phyloP scores from a whole-genome alignment of 2,113 vertebrate genomes.

The Poeciliopsis occidentalis region DNA sequence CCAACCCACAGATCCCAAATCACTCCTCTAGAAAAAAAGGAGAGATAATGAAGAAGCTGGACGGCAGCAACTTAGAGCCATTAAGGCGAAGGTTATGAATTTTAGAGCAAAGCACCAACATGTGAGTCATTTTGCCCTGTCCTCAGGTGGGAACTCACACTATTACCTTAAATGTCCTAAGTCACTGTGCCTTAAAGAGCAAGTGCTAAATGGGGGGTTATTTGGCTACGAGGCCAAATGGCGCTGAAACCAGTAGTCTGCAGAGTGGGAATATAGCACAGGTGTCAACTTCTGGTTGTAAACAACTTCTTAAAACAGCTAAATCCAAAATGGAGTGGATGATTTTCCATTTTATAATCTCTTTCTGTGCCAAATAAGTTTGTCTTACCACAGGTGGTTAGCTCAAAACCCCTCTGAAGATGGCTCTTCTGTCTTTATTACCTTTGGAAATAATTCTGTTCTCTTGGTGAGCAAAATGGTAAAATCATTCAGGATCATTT shows the following conservation, averaged over 20 bases:
- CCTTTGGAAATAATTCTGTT: background rate
- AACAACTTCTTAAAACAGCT: background rate
- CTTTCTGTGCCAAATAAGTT: background rate
- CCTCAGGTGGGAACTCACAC: constrained; percentile 41
- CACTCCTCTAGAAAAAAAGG: constrained; percentile 52
- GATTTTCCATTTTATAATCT: background rate
- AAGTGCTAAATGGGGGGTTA: constrained; percentile 34
- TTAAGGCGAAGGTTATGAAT: constrained; percentile 56
- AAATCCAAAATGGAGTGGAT: background rate
- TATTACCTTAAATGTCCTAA: constrained; percentile 43
- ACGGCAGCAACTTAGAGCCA: constrained; percentile 22
- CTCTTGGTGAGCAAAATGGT: background rate
- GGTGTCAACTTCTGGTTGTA: background rate
- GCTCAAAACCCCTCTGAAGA: background rate
- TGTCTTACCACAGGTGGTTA: background rate
- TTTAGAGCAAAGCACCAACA: constrained; percentile 36
- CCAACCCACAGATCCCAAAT: constrained; percentile 37
- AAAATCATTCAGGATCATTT: background rate
- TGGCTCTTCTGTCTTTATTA: background rate
- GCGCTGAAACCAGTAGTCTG: constrained; percentile 11
- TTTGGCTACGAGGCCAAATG: constrained; percentile 6
- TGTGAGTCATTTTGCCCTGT: constrained; percentile 34
- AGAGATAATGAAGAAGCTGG: constrained; percentile 61
- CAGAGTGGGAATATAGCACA: background rate
- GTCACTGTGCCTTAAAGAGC: constrained; percentile 42